Conservation (phyloP, 2,113 vertebrate genomes). For the Antechinus stuartii region DNA sequence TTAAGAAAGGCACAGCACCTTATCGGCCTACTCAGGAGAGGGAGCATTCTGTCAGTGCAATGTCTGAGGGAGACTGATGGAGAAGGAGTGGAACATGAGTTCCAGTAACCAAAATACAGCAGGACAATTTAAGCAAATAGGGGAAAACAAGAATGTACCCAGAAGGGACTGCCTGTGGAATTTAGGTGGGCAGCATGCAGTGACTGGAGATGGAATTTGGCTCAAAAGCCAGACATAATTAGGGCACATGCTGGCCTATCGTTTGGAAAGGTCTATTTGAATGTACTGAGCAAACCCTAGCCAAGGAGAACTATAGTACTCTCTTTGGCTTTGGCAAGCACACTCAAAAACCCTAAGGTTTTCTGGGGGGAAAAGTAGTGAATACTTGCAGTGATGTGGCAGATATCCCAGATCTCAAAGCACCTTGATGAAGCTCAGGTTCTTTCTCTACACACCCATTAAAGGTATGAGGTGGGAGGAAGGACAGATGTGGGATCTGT, state of each 20-base stretch:
- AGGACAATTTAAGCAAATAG: neutral
- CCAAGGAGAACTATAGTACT: neutral
- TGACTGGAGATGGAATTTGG: neutral
- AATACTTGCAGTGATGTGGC: neutral
- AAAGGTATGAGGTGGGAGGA: neutral
- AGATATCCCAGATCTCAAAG: neutral
- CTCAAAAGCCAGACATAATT: neutral
- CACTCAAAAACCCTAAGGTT: neutral
- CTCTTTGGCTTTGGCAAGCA: neutral
- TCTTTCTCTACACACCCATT: neutral
- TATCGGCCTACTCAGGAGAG: neutral
- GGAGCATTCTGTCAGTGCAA: neutral
- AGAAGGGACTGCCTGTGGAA: neutral
- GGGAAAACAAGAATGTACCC: neutral
- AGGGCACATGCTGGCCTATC: neutral
- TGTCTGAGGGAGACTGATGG: neutral
- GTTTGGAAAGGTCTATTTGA: neutral
- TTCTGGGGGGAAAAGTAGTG: too few relatives aligned
- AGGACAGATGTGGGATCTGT: neutral
- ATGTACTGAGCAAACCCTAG: neutral
- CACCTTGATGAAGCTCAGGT: neutral
- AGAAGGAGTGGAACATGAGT: neutral
- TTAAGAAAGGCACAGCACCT: neutral
- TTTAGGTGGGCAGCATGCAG: neutral
- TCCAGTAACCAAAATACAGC: neutral